Conservation (phyloP, 2,797 vertebrate species). For the Nasua narica region DNA sequence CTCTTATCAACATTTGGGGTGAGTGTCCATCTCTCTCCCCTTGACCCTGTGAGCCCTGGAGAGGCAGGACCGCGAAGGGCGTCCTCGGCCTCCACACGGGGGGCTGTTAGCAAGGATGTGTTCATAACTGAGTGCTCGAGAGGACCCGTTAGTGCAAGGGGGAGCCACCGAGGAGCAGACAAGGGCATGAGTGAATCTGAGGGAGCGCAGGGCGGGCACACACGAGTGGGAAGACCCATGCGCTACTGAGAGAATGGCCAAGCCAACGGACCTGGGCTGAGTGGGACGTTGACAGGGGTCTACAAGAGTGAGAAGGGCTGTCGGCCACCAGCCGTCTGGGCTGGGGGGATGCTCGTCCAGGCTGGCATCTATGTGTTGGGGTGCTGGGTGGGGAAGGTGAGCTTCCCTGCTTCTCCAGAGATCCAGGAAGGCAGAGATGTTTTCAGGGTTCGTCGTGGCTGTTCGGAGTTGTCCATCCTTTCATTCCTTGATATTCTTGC, state of each 20-base stretch:
- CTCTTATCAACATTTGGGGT: accelerated
- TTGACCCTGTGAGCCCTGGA: neutral
- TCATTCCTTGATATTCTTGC: neutral
- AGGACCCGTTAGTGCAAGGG: accelerated
- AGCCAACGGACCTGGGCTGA: neutral
- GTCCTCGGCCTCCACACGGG: accelerated
- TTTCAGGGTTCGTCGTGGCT: neutral
- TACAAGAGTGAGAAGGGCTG: neutral
- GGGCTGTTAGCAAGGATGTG: too few relatives aligned
- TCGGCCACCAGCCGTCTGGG: accelerated
- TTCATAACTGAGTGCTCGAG: accelerated
- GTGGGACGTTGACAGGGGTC: accelerated
- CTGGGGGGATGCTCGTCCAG: neutral
- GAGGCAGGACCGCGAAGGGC: neutral
- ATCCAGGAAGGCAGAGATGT: neutral
- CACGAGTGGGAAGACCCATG: accelerated
- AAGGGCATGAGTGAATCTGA: accelerated
- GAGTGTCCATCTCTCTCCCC: accelerated
- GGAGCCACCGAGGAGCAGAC: accelerated
- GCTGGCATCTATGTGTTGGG: accelerated
- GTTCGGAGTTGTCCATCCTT: too few relatives aligned
- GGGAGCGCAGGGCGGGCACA: accelerated
- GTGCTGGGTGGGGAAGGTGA: neutral
- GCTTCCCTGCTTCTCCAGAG: neutral
- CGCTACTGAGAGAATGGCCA: neutral